Percentiles rank a stretch among this genome's conserved stretches.
Evolutionary conservation across 2,113 vertebrate genomes (phyloP).

Genomic region (Furnarius figulus): DNA sequence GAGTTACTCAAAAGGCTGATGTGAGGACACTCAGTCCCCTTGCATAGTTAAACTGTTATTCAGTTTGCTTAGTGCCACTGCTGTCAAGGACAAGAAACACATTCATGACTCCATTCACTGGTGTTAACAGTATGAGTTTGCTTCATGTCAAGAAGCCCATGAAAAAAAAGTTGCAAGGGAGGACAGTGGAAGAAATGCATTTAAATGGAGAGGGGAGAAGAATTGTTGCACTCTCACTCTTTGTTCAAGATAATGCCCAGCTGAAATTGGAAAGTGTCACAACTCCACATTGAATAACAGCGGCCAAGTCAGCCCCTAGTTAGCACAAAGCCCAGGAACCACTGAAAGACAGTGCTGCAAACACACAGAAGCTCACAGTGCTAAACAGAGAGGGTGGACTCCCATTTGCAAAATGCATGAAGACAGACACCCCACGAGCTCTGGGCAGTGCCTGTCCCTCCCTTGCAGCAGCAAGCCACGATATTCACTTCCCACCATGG

Average conservation of each 20-base stretch:
- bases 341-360: not conserved
- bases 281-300: not conserved
- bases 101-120: not conserved
- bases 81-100: constrained; percentile 53
- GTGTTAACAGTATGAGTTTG: constrained; percentile 5
- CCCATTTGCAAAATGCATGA: not conserved
- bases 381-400: not conserved
- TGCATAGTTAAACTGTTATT: constrained; percentile 9
- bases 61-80: constrained; percentile 17
- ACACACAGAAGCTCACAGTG: not conserved
- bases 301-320: not conserved
- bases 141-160: constrained; percentile 21
- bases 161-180: not conserved
- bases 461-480: not conserved
- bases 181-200: constrained; percentile 1
- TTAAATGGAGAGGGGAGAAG: not conserved
- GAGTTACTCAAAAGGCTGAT: not conserved
- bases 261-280: not conserved
- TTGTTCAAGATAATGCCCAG: not conserved
- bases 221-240: not conserved
- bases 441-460: not conserved
- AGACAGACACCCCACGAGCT: not conserved
- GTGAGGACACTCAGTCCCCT: not conserved
- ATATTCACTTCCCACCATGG: not conserved
- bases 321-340: not conserved